Conservation (phyloP, 2,888 invertebrate genomes). For the Notodonta dromedarius region DNA sequence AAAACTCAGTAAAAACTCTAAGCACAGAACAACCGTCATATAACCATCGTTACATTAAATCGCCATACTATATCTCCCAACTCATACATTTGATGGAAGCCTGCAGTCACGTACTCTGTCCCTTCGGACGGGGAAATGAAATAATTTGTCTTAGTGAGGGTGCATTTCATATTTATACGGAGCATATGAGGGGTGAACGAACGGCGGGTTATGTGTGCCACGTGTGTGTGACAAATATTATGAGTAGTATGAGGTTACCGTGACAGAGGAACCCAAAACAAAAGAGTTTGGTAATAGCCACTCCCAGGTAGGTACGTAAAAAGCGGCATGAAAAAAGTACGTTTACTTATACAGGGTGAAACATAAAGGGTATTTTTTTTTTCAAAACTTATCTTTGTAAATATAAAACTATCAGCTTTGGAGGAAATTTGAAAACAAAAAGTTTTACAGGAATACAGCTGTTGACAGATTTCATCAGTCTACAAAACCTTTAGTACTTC, state of each 20-base stretch:
- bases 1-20: constrained; percentile 31
- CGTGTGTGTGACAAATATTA: constrained; percentile 41
- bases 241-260: constrained; percentile 15
- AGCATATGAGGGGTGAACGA: constrained; percentile 65
- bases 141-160: constrained; percentile 82
- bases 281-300: background rate
- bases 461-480: no score
- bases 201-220: constrained; percentile 50
- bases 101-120: constrained; percentile 75
- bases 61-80: constrained; percentile 59
- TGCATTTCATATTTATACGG: constrained; percentile 79
- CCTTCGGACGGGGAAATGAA: constrained; percentile 80
- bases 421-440: no score
- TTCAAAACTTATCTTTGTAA: no score
- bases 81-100: constrained; percentile 66
- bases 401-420: no score
- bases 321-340: no score
- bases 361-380: no score
- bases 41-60: constrained; percentile 65
- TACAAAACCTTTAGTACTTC: no score
- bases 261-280: background rate
- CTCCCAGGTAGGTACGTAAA: no score
- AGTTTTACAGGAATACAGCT: no score
- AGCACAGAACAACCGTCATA: constrained; percentile 50
- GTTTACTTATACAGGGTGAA: no score